These are phyloP conservation scores for Orientallactaga sibirica DNA, from an alignment of 2,797 vertebrate species.

Conservation along the genomic window DNA sequence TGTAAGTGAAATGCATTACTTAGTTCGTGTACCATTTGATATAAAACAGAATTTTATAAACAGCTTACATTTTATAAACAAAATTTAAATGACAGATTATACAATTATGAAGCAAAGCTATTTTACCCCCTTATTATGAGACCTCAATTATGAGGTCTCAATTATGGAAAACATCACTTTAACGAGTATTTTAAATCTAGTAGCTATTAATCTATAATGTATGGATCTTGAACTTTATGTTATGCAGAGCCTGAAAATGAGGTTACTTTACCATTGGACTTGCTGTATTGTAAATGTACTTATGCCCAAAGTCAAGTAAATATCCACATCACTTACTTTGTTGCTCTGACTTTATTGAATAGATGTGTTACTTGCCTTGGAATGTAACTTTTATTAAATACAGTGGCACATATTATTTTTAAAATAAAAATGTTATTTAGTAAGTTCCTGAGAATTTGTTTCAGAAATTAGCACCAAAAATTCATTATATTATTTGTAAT, in stretches of 20 bases:
- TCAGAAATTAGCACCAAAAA: slow-evolving; percentile 27
- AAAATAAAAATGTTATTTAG: neutral
- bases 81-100: slow-evolving; percentile 72
- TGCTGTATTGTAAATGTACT: neutral
- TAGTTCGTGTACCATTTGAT: slow-evolving; percentile 56
- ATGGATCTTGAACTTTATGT: slow-evolving; percentile 67
- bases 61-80: slow-evolving; percentile 59
- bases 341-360: neutral
- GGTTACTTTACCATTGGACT: no score
- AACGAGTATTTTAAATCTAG: slow-evolving; percentile 60
- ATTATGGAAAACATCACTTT: slow-evolving; percentile 55
- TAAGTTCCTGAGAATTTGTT: neutral
- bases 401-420: neutral
- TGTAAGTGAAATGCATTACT: neutral
- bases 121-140: neutral
- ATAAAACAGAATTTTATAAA: slow-evolving; percentile 76
- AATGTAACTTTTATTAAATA: neutral
- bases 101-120: slow-evolving; percentile 43
- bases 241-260: neutral
- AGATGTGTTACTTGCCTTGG: neutral
- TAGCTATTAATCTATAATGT: slow-evolving; percentile 45
- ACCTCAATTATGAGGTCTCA: no score
- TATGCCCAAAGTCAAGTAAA: neutral
- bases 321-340: neutral
- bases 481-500: neutral